Conservation (phyloP, 2,888 invertebrate genomes). For the Micoletzkya japonica region DNA sequence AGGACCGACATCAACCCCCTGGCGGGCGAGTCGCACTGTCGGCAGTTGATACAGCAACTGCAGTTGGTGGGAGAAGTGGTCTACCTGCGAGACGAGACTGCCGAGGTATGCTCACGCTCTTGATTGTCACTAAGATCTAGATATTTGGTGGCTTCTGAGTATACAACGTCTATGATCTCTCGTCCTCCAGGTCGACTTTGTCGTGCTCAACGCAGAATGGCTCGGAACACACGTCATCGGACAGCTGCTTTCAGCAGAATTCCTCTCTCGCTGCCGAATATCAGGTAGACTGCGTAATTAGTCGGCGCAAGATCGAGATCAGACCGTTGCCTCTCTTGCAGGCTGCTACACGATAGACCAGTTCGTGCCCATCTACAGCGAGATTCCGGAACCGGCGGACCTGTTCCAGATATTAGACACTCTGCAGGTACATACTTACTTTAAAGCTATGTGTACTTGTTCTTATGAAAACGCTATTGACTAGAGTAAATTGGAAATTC, state of each 20-base stretch:
- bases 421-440: slow-evolving; percentile 68
- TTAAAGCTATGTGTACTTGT: neutral
- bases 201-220: slow-evolving; percentile 75
- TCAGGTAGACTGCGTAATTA: slow-evolving; percentile 22
- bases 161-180: neutral
- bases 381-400: slow-evolving; percentile 73
- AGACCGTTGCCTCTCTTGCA: neutral
- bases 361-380: slow-evolving; percentile 76
- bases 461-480: neutral
- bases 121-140: too few species aligned
- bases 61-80: slow-evolving; percentile 74
- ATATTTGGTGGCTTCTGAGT: neutral
- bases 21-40: slow-evolving; percentile 73
- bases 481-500: neutral
- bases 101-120: slow-evolving; percentile 61
- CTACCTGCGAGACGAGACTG: slow-evolving; percentile 70
- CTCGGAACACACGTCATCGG: slow-evolving; percentile 75
- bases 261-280: slow-evolving; percentile 67
- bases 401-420: slow-evolving; percentile 75
- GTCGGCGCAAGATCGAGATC: too few species aligned
- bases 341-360: slow-evolving; percentile 78
- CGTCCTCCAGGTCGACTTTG: slow-evolving; percentile 67
- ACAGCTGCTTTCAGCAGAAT: slow-evolving; percentile 70
- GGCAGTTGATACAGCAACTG: slow-evolving; percentile 72
- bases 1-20: slow-evolving; percentile 72